phyloP scores from a whole-genome alignment of 1,140 invertebrate species.

The Hyles vespertilio region DNA sequence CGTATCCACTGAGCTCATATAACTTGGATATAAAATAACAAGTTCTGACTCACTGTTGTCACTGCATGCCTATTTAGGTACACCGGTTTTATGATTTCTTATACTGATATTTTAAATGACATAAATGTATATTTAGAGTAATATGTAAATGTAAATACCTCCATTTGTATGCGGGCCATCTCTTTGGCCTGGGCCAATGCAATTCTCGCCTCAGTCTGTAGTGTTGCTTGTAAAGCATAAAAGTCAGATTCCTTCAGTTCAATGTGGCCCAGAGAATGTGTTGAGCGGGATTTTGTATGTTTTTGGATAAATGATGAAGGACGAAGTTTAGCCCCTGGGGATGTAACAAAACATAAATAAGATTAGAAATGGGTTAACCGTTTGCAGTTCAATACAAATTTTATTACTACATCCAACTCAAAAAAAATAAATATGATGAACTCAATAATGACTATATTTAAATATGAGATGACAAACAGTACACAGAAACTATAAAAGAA shows the following conservation, averaged over 20 bases:
- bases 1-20: neutral
- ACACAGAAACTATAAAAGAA: no score
- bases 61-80: neutral
- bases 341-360: constrained; percentile 2
- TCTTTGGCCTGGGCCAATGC: constrained; percentile 93
- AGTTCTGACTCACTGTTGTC: no score
- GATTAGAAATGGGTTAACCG: no score
- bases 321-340: constrained; percentile 58
- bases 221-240: constrained; percentile 85
- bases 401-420: no score
- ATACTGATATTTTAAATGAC: neutral
- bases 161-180: constrained; percentile 95
- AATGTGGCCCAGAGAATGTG: constrained; percentile 60
- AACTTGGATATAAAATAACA: no score
- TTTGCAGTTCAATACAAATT: no score
- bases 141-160: constrained; percentile 74
- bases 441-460: no score
- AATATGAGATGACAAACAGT: no score
- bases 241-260: constrained; percentile 82
- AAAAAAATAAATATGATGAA: no score
- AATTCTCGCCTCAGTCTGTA: constrained; percentile 93
- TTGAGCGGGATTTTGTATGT: constrained; percentile 51
- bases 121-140: neutral
- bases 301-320: constrained; percentile 60
- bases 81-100: neutral